These are phyloP conservation scores for Podocnemis expansa DNA, from an alignment of 2,113 vertebrate species.

Conservation along the genomic window DNA sequence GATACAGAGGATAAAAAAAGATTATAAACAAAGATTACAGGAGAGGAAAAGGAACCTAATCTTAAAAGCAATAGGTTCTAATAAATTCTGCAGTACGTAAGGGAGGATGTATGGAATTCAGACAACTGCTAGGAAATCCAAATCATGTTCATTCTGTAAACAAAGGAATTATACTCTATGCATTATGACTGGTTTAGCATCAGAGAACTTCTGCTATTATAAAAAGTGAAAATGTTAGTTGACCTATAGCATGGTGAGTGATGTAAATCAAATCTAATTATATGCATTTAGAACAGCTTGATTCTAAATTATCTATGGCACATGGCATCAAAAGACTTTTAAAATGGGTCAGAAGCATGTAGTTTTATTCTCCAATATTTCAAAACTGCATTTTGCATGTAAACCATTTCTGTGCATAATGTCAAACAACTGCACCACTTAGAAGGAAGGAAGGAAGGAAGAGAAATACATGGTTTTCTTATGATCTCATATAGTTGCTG, in stretches of 20 bases:
- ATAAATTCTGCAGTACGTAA: slow-evolving; percentile 31
- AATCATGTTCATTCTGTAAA: not conserved
- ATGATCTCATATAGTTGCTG: slow-evolving; percentile 1
- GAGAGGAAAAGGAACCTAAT: slow-evolving; percentile 38
- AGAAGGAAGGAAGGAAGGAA: slow-evolving; percentile 17
- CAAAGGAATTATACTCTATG: slow-evolving; percentile 2
- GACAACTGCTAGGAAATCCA: not conserved
- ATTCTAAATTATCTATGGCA: slow-evolving; percentile 64
- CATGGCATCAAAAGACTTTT: slow-evolving; percentile 32
- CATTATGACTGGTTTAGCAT: not conserved
- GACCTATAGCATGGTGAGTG: slow-evolving; percentile 21
- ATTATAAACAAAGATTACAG: slow-evolving; percentile 57
- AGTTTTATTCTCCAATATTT: slow-evolving; percentile 52
- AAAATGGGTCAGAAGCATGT: slow-evolving; percentile 41
- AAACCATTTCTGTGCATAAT: slow-evolving; percentile 36
- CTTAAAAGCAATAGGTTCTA: not conserved
- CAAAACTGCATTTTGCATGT: slow-evolving; percentile 65
- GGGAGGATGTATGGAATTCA: not conserved
- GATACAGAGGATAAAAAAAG: slow-evolving; percentile 41
- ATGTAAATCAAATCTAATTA: slow-evolving; percentile 68
- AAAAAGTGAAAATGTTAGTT: slow-evolving; percentile 59
- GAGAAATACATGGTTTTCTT: slow-evolving; percentile 52
- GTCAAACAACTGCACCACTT: slow-evolving; percentile 39
- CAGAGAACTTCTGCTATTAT: slow-evolving; percentile 11
- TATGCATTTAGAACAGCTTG: slow-evolving; percentile 41